Evolutionary conservation across 2,113 vertebrate species (phyloP).

Genomic region (Prinia subflava): DNA sequence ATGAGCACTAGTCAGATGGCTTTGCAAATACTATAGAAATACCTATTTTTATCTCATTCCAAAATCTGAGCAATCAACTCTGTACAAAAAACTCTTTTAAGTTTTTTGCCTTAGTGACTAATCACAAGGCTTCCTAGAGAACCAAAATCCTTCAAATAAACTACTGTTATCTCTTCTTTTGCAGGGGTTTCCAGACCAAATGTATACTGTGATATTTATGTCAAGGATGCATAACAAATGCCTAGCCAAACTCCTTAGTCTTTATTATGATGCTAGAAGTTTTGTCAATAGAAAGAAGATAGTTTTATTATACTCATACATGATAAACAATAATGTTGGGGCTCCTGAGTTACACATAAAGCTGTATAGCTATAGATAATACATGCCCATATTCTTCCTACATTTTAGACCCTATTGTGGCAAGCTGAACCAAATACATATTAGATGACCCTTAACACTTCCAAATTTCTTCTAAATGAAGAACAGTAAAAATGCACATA

Average conservation of each 20-base stretch:
- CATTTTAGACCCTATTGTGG: neutral
- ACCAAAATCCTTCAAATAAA: neutral
- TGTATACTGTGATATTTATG: neutral
- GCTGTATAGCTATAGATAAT: neutral
- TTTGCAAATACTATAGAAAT: neutral
- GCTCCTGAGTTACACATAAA: neutral
- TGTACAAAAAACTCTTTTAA: neutral
- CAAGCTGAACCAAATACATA: neutral
- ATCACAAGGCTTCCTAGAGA: neutral
- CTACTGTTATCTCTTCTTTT: neutral
- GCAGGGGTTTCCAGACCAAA: neutral
- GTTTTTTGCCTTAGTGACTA: neutral
- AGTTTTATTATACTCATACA: neutral
- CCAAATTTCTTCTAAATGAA: neutral
- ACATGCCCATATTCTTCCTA: neutral
- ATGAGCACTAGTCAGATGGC: neutral
- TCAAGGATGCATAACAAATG: neutral
- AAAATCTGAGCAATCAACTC: neutral
- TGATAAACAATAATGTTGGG: neutral
- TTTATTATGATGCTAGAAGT: neutral
- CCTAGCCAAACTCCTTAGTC: neutral
- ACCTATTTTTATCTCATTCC: neutral
- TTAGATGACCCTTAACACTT: neutral
- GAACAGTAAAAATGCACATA: neutral
- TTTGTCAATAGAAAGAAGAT: neutral